Evolutionary conservation across 2,888 invertebrate species (phyloP).

Genomic region (Temnothorax rugatulus): DNA sequence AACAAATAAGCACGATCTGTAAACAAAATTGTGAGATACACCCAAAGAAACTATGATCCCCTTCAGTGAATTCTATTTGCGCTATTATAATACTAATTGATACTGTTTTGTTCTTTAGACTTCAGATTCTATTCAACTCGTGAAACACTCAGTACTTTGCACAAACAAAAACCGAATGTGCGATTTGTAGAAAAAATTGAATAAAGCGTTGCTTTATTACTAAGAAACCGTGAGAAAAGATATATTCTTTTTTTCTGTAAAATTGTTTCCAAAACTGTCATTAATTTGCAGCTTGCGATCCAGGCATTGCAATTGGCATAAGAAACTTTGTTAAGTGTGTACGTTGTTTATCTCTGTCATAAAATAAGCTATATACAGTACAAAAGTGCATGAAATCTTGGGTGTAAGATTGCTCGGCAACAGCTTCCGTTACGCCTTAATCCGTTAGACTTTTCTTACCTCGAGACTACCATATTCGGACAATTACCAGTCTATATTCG

Average conservation of each 20-base stretch:
- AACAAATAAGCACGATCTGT: not conserved
- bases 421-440: conserved; percentile 2
- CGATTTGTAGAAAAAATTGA: not conserved
- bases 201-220: not conserved
- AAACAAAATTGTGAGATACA: not conserved
- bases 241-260: not conserved
- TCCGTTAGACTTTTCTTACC: conserved; percentile 29
- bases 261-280: not conserved
- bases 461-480: conserved; percentile 16
- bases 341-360: not conserved
- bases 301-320: not conserved
- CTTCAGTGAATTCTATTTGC: not conserved
- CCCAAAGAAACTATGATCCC: not conserved
- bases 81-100: not conserved
- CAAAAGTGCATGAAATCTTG: conserved; percentile 13
- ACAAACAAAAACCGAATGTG: not conserved
- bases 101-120: not conserved
- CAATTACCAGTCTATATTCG: conserved; percentile 13
- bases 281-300: not conserved
- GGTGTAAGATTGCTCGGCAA: not conserved
- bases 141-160: not conserved
- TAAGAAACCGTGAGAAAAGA: not conserved
- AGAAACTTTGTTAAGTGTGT: not conserved
- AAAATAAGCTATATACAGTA: not conserved
- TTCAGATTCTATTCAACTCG: not conserved